Percentiles rank a stretch among this genome's conserved stretches.
Conservation (phyloP, 2,797 vertebrate genomes). For the Cyclopterus lumpus region DNA sequence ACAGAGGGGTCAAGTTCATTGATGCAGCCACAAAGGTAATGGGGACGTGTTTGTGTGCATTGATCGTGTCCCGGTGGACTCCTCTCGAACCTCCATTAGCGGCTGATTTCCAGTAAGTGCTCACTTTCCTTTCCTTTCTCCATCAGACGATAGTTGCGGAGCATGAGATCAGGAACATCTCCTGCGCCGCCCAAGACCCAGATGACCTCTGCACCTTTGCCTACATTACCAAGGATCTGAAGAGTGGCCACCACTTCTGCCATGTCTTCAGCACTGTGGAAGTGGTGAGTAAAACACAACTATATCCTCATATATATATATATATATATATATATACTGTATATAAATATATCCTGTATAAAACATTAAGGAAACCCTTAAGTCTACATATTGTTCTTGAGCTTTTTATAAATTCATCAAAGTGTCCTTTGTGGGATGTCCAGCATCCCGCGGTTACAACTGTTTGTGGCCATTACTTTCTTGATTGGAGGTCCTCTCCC, state of each 20-base stretch:
- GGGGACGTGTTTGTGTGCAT: constrained; percentile 9
- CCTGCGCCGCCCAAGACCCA: constrained; percentile 97
- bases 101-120: constrained; percentile 16
- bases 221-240: constrained; percentile 99
- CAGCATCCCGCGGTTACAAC: constrained; percentile 32
- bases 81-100: constrained; percentile 19
- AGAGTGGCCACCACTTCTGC: constrained; percentile 97
- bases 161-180: constrained; percentile 98
- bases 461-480: constrained; percentile 30
- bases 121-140: constrained; percentile 16
- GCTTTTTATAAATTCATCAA: neutral
- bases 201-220: constrained; percentile 98
- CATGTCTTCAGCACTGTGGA: constrained; percentile 98
- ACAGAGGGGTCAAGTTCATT: constrained; percentile 98
- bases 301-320: neutral
- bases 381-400: neutral
- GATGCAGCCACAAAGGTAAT: constrained; percentile 96
- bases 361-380: neutral
- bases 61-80: constrained; percentile 15
- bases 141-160: constrained; percentile 94
- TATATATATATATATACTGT: no score
- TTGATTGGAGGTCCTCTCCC: constrained; percentile 58
- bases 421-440: neutral
- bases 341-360: neutral
- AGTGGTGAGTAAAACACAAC: constrained; percentile 87